Base-by-base conservation (phyloP, 2,113 vertebrate genomes). In the Alaudala cheleensis region DNA sequence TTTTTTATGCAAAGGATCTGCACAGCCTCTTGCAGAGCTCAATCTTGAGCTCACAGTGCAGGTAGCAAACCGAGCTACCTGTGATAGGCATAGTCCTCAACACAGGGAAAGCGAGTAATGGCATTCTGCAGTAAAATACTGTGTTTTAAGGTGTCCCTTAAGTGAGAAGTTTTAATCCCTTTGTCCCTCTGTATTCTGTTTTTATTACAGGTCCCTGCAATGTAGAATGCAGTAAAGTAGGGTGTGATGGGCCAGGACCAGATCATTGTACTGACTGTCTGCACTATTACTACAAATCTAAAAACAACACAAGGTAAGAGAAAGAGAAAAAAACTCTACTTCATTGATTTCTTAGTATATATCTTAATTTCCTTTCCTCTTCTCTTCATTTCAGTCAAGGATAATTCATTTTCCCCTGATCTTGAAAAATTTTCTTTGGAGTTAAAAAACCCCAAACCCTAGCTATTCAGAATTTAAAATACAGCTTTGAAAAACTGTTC, bases 201-300 rank as follows among this genome's bases (percentile, higher is more conserved):
- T 96, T 81, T 91, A 28, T 71, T 89, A 34, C 90, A 99, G 99
- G 99, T 61, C 98, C 98, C 37, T 99, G 99, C 95, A 98, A 99
- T 96, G 96, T 98, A 57, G 99, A 99, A 95, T 99, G 99, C 96
- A 99, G 98, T 76, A 99, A 99, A 89, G 98, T 99, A 14, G 99
- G 99, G 56, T 99, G 99, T 92, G 99, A 99, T 54, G 99, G 99
- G 5, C 99, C 99, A 4, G 99, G 99, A 91, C 99, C 99, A 31
- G 99, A 99, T 86, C 99, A 99, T 91, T 99, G 99, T 97, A 99
- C 94, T 93, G 99, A 99, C 96, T 99, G 99, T 92, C 97, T 99
- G 40, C 99, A 99, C 92, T 99, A 98, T 95, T 99, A 99, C 98
- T 99, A 99, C 94, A 99, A 99, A 98, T 99, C 99, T 95, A 99